A percentile compares a stretch with the other conserved stretches of the same genome.
phyloP scores from a whole-genome alignment of 2,888 invertebrate species.

The Ormyrus thymus region DNA sequence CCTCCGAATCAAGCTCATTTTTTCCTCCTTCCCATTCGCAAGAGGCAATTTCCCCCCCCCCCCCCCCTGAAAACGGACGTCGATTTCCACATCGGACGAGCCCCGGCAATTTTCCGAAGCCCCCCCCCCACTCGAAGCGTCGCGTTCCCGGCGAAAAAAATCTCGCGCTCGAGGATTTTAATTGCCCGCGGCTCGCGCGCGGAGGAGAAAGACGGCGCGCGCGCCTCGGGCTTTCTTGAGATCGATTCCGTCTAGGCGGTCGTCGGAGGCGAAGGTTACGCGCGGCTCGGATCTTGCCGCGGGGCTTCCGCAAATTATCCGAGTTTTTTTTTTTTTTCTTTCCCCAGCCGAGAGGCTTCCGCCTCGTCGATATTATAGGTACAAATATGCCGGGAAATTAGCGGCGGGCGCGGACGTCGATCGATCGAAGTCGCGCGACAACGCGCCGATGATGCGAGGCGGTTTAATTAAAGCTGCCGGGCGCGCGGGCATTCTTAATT shows the following conservation, averaged over 20 bases:
- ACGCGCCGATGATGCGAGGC: too few species aligned
- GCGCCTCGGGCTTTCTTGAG: conserved; percentile 4
- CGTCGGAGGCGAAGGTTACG: conserved; percentile 29
- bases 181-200: background rate
- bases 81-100: too few species aligned
- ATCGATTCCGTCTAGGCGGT: background rate
- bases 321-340: background rate
- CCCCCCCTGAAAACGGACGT: too few species aligned
- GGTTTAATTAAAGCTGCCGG: too few species aligned
- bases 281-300: background rate
- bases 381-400: background rate
- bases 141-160: background rate
- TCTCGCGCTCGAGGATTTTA: background rate
- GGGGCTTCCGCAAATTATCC: conserved; percentile 32
- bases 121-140: too few species aligned
- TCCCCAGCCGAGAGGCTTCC: conserved; percentile 23
- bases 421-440: too few species aligned
- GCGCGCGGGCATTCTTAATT: too few species aligned
- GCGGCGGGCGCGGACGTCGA: background rate
- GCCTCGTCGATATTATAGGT: conserved; percentile 5
- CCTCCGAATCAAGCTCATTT: too few species aligned
- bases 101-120: too few species aligned
- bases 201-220: background rate
- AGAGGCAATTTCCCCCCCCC: too few species aligned
- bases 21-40: too few species aligned